These are phyloP conservation scores for Maconellicoccus hirsutus DNA, from an alignment of 1,140 invertebrate genomes.

Conservation along the genomic window DNA sequence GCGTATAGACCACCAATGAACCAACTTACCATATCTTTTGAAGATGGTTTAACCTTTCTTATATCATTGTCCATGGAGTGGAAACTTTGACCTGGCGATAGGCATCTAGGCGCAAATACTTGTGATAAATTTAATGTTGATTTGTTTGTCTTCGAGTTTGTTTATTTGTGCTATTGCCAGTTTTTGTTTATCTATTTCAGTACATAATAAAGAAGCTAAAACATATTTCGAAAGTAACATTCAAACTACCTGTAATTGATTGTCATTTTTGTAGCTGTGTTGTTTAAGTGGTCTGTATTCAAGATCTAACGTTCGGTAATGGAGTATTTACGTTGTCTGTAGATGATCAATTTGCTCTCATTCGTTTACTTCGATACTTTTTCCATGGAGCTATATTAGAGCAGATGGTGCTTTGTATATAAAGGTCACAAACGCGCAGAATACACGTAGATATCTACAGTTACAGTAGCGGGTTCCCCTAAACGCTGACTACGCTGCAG, in stretches of 20 bases:
- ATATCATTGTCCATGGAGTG: not conserved
- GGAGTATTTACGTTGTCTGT: not conserved
- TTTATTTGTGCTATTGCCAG: slow-evolving; percentile 8
- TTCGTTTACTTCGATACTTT: no score
- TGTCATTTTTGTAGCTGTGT: not conserved
- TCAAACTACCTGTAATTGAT: not conserved
- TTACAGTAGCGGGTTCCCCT: no score
- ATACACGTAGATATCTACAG: no score
- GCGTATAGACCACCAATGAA: not conserved
- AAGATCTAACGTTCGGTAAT: not conserved
- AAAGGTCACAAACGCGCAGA: no score
- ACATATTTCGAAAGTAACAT: not conserved
- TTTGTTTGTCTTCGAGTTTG: not conserved
- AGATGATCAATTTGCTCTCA: not conserved
- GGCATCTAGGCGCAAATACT: slow-evolving; percentile 7
- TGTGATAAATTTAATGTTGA: not conserved
- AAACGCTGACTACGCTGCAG: no score
- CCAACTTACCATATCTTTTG: not conserved
- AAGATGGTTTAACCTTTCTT: not conserved
- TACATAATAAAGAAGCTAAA: not conserved
- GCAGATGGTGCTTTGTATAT: no score
- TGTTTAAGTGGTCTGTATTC: not conserved
- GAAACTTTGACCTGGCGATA: not conserved
- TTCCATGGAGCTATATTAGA: no score
- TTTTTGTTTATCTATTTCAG: slow-evolving; percentile 1